These are phyloP conservation scores for Myripristis murdjan DNA, from an alignment of 2,797 vertebrate species.

Conservation along the genomic window DNA sequence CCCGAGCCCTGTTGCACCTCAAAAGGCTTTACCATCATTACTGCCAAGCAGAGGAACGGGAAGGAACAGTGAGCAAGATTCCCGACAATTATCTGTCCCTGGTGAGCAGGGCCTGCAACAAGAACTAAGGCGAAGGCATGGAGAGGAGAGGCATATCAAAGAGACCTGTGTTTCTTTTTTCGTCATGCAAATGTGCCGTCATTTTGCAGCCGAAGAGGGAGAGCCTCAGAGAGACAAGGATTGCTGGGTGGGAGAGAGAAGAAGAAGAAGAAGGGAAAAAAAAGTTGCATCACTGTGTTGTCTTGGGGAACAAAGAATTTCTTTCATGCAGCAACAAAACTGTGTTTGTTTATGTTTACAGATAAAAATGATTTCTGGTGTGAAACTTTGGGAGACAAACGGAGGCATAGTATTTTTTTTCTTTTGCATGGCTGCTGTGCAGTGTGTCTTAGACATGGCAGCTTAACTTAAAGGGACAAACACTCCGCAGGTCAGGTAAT, in stretches of 20 bases:
- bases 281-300: constrained; percentile 46
- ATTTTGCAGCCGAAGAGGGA: constrained; percentile 46
- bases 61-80: constrained; percentile 63
- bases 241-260: constrained; percentile 4
- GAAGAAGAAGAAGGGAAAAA: not conserved
- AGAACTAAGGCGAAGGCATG: constrained; percentile 51
- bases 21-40: constrained; percentile 78
- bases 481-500: too few species aligned
- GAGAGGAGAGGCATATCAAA: constrained; percentile 71
- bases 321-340: constrained; percentile 55
- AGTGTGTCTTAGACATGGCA: not conserved
- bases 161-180: constrained; percentile 52
- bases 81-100: constrained; percentile 76
- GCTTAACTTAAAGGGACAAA: constrained; percentile 4
- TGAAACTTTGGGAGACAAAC: constrained; percentile 35
- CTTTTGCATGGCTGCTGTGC: not conserved
- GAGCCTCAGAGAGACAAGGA: constrained; percentile 19
- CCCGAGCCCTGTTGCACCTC: constrained; percentile 69
- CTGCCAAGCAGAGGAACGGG: constrained; percentile 52
- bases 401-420: not conserved
- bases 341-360: constrained; percentile 53
- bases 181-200: constrained; percentile 64
- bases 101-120: constrained; percentile 52
- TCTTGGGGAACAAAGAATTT: constrained; percentile 48
- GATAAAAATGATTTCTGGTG: constrained; percentile 30